Evolutionary conservation across 2,888 invertebrate genomes (phyloP).

Genomic region (Scaptomyza parva): DNA sequence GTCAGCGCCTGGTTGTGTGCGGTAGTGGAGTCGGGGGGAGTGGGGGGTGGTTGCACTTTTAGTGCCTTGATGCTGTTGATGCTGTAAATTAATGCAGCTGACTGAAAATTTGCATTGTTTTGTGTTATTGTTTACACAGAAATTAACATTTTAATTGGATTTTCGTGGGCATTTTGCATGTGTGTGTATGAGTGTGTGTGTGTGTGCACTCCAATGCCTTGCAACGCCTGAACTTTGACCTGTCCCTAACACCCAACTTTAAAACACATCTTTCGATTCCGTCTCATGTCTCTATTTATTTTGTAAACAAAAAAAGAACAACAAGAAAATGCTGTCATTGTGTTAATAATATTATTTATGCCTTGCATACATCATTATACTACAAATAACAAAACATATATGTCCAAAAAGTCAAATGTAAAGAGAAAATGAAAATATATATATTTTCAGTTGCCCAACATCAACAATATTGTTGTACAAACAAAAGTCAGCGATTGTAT

Average conservation of each 20-base stretch:
- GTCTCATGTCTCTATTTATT: constrained; percentile 32
- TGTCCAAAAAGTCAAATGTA: too few species aligned
- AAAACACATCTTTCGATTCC: not conserved
- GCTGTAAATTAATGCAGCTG: constrained; percentile 50
- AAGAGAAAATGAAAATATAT: not conserved
- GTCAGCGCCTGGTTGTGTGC: too few species aligned
- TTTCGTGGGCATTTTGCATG: constrained; percentile 23
- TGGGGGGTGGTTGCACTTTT: constrained; percentile 31
- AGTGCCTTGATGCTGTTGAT: constrained; percentile 21
- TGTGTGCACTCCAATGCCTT: constrained; percentile 11
- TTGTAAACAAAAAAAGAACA: constrained; percentile 2
- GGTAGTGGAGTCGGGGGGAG: constrained; percentile 2
- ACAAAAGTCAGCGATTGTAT: not conserved
- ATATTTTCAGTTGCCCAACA: not conserved
- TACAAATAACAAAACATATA: constrained; percentile 10
- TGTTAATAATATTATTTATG: constrained; percentile 44
- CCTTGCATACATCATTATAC: constrained; percentile 27
- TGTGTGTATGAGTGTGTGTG: not conserved
- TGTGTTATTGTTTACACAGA: constrained; percentile 59
- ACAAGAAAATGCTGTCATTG: not conserved
- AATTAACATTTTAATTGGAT: constrained; percentile 74
- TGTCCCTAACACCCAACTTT: not conserved
- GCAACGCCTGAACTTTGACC: not conserved
- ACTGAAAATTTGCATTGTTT: constrained; percentile 54
- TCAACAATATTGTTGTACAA: not conserved